Evolutionary conservation across 1,140 invertebrate species (phyloP), one percentile per base, ranked within the genome.

Genomic region (Lasioglossum baleicum): DNA sequence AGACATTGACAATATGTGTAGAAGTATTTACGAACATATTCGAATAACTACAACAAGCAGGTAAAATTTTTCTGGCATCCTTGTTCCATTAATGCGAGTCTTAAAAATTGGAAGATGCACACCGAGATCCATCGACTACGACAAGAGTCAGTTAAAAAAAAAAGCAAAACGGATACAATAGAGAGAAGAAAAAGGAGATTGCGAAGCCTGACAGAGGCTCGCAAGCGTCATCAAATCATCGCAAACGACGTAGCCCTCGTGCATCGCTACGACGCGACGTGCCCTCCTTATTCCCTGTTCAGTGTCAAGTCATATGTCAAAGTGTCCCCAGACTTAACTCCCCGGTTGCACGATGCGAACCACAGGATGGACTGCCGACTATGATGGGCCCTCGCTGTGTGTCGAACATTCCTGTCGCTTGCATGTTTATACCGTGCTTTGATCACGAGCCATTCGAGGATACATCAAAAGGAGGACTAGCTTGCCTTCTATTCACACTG

Each of bases 381-480:
- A 68, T 35, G 74, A 65, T 56, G 79, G 26, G 44, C 44, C 68
- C 63, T 53, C 44, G 35, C 53, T 56, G 65, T 44, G 58, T 44
- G 58, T 72, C 48, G 74, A 76, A 56, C 67, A 60, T 74, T 56
- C 60, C 44, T 70, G 40, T 15, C n/a, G 22, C 13, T 67, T 76
- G 72, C 72, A 76, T 71, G 69, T 80, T 74, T 81, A 73, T 65
- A 67, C 69, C 20, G 2, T 31, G 20, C 70, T 74, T 80, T 83
- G 56, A 83, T 74, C 65, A 56, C 56, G 13, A 44, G 26, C 53
- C 40, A 31, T 65, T 80, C 66, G 44, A 68, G 71, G 44, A 56
- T 22, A 67, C 48, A 72, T 67, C 72, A 60, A 70, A 75, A 69
- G 79, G 42, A 77, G 17, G 64, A 73, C 61, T 63, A 22, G 26